Percentiles rank a stretch among this genome's conserved stretches.
phyloP scores from a whole-genome alignment of 2,797 vertebrate genomes.

The Gadopsis marmoratus region DNA sequence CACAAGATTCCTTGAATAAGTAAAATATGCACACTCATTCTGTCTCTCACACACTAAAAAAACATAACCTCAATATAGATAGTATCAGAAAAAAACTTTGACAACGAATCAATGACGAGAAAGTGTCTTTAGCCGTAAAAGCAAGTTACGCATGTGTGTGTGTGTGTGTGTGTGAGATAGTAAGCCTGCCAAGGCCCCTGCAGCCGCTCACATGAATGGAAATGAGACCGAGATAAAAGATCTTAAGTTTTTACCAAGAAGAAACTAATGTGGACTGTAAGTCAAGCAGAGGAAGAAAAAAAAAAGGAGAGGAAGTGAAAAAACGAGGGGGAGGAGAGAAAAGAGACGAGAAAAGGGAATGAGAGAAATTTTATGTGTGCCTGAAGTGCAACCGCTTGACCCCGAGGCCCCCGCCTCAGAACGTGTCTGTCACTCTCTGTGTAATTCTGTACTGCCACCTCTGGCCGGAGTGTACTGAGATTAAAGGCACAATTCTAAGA shows the following conservation, averaged over 20 bases:
- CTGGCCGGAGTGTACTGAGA: too few species aligned
- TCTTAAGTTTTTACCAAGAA: slow-evolving; percentile 24
- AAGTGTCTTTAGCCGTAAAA: background rate
- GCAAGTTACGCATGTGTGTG: background rate
- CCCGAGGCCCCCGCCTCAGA: too few species aligned
- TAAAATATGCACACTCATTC: background rate
- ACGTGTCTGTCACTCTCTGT: too few species aligned
- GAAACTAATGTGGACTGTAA: slow-evolving; percentile 39
- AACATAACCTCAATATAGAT: background rate
- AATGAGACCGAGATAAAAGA: slow-evolving; percentile 48
- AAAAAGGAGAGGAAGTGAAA: slow-evolving; percentile 45
- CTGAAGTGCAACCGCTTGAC: background rate
- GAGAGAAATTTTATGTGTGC: background rate
- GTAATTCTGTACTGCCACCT: too few species aligned
- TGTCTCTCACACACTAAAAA: background rate
- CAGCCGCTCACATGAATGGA: slow-evolving; percentile 47
- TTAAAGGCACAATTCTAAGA: too few species aligned
- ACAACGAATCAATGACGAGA: background rate
- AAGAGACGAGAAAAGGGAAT: background rate
- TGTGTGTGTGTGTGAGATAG: background rate
- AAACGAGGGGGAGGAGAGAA: slow-evolving; percentile 3
- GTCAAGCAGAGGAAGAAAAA: slow-evolving; percentile 51
- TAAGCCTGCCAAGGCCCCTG: slow-evolving; percentile 26
- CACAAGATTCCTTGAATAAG: slow-evolving; percentile 1
- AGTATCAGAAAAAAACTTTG: background rate